Evolutionary conservation across 2,797 vertebrate species (phyloP), one percentile per base, ranked within the genome.

Genomic region (Miichthys miiuy): DNA sequence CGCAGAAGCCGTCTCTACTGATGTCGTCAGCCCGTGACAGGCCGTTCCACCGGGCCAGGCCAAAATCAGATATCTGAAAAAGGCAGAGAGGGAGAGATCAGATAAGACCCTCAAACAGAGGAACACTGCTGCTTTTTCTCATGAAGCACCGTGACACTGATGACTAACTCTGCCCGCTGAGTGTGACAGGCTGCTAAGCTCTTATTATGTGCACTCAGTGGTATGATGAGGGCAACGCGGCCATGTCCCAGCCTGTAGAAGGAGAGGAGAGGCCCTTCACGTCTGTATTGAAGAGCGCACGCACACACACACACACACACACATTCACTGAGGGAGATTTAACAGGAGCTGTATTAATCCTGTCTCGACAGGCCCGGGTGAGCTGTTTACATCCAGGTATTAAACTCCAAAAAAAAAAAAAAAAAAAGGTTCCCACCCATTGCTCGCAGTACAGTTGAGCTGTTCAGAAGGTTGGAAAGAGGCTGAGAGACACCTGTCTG

Each of bases 1-100:
- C 98, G 3, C 97, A 99, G 88, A 99, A 96, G 17, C 98, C 98
- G 0, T 99, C 98, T 84, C 98, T 95, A 82, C 98, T 99, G 87
- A 99, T 96, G 90, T 99, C 98, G 3, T 99, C 97, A 0, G 96
- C 95, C 85, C 97, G 96, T 11, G 97, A 96, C 85, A 99, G 93
- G 20, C 98, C 97, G 4, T 97, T 98, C 97, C 98, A 99, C 63
- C 98, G 96, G 21, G 98, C 98, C 87, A 99, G 93, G 54, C 98
- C 98, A 70, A 99, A 99, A 86, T 99, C 98, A 8, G 97, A 99
- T 86, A 99, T 99, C 98, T 99, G 89, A 9, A 27, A 8, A 9
- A 38, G 34, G 34, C 34, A 7, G 65, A 79, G 3, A 67, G 20
- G 11, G 20, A 66, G 52, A 75, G 42, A 85, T 72, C 27, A 87